Conservation (phyloP, 1,140 invertebrate species). For the Riptortus pedestris region DNA sequence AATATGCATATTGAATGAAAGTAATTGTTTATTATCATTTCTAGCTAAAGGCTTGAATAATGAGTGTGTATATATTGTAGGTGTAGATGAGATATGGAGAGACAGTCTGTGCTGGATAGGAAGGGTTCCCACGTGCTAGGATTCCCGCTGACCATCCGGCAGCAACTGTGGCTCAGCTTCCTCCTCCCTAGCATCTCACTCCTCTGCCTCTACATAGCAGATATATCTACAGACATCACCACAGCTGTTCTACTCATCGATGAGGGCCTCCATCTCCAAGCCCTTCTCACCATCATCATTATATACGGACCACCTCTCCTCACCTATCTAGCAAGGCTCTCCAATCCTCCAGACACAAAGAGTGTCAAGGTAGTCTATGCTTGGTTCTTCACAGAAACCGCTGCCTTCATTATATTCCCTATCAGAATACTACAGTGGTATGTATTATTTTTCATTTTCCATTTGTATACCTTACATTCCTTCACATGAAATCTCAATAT, state of each 20-base stretch:
- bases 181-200: slow-evolving; percentile 26
- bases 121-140: slow-evolving; percentile 24
- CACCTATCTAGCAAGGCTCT: slow-evolving; percentile 39
- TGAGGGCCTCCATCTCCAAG: slow-evolving; percentile 3
- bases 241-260: slow-evolving; percentile 10
- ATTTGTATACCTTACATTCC: too few relatives aligned
- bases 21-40: too few relatives aligned
- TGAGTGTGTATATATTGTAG: too few relatives aligned
- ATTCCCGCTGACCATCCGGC: slow-evolving; percentile 26
- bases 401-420: slow-evolving; percentile 28
- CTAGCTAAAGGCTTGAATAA: too few relatives aligned
- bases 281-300: slow-evolving; percentile 38
- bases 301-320: slow-evolving; percentile 44
- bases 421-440: slow-evolving; percentile 30
- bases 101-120: slow-evolving; percentile 28
- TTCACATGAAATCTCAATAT: too few relatives aligned
- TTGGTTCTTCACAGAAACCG: slow-evolving; percentile 29
- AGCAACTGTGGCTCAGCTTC: slow-evolving; percentile 30
- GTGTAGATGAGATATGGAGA: too few relatives aligned
- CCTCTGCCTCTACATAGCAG: slow-evolving; percentile 26
- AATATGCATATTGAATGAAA: too few relatives aligned
- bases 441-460: slow-evolving; percentile 10
- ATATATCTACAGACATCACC: slow-evolving; percentile 25
- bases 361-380: neutral
- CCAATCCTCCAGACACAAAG: slow-evolving; percentile 36